Percentiles rank a stretch among this genome's conserved stretches.
Conservation (phyloP, 2,888 invertebrate genomes). For the Tethea ocularis region DNA sequence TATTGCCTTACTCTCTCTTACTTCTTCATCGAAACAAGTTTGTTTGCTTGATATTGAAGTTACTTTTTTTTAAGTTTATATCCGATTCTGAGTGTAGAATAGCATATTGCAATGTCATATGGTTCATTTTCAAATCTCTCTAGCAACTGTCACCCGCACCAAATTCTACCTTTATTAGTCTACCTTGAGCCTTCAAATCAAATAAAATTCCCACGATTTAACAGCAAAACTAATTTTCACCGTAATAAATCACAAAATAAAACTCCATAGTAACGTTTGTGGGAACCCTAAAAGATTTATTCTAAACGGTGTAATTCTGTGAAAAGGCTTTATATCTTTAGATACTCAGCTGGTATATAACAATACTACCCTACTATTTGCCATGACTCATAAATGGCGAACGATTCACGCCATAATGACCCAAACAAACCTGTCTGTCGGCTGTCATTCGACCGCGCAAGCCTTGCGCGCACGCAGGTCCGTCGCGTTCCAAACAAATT, state of each 20-base stretch:
- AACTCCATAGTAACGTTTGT: neutral
- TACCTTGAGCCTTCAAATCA: neutral
- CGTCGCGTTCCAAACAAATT: conserved; percentile 15
- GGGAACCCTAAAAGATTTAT: neutral
- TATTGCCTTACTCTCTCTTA: neutral
- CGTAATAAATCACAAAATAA: conserved; percentile 2
- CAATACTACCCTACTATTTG: conserved; percentile 38
- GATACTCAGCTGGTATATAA: conserved; percentile 15
- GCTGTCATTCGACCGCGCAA: conserved; percentile 66
- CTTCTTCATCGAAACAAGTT: too few relatives aligned
- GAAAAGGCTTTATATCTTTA: neutral
- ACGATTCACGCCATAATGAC: conserved; percentile 59
- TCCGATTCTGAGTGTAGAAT: too few relatives aligned
- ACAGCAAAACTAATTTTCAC: neutral
- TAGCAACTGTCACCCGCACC: too few relatives aligned
- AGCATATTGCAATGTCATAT: too few relatives aligned
- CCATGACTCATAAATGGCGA: conserved; percentile 42
- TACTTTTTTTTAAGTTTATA: neutral
- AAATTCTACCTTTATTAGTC: too few relatives aligned
- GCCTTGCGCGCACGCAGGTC: conserved; percentile 65
- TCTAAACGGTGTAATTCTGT: neutral
- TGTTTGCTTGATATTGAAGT: neutral
- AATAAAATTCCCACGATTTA: neutral
- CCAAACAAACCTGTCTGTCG: conserved; percentile 40
- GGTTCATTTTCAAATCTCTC: too few relatives aligned